These are phyloP conservation scores for Sebastes trivittatus DNA, from an alignment of 2,797 vertebrate genomes.

Conservation along the genomic window DNA sequence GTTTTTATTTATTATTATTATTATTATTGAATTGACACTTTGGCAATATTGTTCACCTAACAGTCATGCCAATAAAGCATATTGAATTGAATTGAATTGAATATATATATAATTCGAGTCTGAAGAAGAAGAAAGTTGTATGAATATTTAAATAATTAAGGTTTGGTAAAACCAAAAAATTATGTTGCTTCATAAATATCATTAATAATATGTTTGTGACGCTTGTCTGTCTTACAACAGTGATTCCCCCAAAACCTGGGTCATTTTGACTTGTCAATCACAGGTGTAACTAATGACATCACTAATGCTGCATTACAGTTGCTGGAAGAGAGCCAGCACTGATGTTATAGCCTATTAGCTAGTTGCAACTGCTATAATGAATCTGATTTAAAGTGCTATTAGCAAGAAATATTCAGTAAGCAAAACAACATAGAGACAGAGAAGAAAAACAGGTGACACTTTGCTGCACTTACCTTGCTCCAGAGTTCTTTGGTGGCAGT, in stretches of 20 bases:
- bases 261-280: background rate
- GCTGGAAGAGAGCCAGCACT: no score
- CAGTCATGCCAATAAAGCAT: no score
- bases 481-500: background rate
- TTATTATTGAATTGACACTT: no score
- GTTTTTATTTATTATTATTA: no score
- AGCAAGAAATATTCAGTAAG: background rate
- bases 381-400: background rate
- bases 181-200: background rate
- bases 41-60: no score
- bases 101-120: no score
- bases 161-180: background rate
- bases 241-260: background rate
- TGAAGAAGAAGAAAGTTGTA: no score
- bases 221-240: background rate
- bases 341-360: background rate
- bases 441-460: background rate
- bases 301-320: background rate
- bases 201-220: background rate
- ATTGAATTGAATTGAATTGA: no score
- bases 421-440: background rate
- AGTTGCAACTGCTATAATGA: background rate
- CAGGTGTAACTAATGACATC: background rate
- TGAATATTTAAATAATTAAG: no score
- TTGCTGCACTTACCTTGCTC: background rate